Evolutionary conservation across 2,888 invertebrate species (phyloP), one percentile per base, ranked within the genome.

Genomic region (Antheraea yamamai): DNA sequence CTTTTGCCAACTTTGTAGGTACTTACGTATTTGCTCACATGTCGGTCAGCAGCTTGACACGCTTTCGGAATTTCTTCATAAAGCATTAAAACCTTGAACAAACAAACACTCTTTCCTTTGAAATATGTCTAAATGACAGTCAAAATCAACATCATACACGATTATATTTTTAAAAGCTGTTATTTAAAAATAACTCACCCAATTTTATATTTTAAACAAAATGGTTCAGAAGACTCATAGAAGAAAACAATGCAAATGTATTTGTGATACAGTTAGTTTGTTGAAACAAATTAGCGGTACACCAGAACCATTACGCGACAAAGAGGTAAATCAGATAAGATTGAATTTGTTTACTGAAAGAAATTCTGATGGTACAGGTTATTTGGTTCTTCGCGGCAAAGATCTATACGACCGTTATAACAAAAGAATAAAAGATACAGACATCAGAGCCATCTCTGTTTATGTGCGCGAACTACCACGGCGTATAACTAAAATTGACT

Each of bases 351-450:
- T 94, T 26, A 94, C 94, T 0, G 95, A 95, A 80, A 92, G 95
- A 83, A 96, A 95, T 79, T 94, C 95, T 0, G 95, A 96, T 84
- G 95, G 95, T 0, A 95, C 93, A 0, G 94, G 91, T 3, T 90
- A 91, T 80, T 85, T 96, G 23, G 86, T 95, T 8, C 83, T 96
- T 0, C 87, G 90, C 78, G 96, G 96, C 0, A 93, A 92, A 75
- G 95, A 96, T 78, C 79, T 96, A 0, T 82, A 88, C 39, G 91
- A 93, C 39, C 95, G 89, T 78, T 93, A 86, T 74, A 89, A 92
- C 0, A 88, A 87, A 73, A 90, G 96, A 72, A 87, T 96, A 0
- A 78, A 85, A 73, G 92, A 95, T 74, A 78, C 82, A 0, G 96
- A 96, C 77, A 91, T 96, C 58, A 82, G 87, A 75, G 92, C 93